Evolutionary conservation across 2,113 vertebrate genomes (phyloP).

Genomic region (Trichomycterus rosablanca): DNA sequence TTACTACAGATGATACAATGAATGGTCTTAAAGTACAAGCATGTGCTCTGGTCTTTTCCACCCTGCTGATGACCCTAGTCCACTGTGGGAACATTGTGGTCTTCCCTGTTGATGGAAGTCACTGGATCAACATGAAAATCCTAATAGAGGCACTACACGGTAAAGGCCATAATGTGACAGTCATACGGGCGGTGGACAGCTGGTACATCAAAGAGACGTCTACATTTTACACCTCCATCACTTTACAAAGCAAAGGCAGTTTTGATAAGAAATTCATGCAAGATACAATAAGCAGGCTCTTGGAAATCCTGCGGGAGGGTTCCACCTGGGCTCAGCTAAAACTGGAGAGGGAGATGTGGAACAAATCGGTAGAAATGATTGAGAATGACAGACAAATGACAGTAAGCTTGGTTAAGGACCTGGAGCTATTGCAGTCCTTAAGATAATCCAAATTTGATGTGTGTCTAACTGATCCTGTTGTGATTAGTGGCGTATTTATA

Average conservation of each 20-base stretch:
- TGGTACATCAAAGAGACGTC: conserved; percentile 35
- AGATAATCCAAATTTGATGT: conserved; percentile 37
- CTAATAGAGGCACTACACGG: conserved; percentile 55
- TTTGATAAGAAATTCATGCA: conserved; percentile 13
- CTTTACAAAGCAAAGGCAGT: conserved; percentile 8
- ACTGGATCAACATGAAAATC: conserved; percentile 58
- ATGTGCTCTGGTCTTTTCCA: not conserved
- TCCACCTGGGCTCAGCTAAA: conserved; percentile 21
- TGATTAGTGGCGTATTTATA: conserved; percentile 32
- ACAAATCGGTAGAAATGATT: not conserved
- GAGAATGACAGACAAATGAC: conserved; percentile 25
- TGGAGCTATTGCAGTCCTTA: conserved; percentile 22
- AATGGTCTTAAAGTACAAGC: not conserved
- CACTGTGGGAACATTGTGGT: conserved; percentile 54
- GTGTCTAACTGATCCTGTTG: conserved; percentile 43
- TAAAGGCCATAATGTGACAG: conserved; percentile 54
- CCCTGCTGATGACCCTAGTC: conserved; percentile 1
- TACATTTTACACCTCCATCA: conserved; percentile 28
- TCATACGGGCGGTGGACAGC: conserved; percentile 16
- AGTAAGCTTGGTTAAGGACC: conserved; percentile 11
- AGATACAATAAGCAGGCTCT: not conserved
- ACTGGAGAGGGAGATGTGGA: conserved; percentile 26
- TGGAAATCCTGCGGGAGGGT: conserved; percentile 7
- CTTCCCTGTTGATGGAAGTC: conserved; percentile 58
- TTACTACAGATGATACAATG: conserved; percentile 23